Base-by-base conservation (phyloP, 2,113 vertebrate genomes). In the Melierax canorus region DNA sequence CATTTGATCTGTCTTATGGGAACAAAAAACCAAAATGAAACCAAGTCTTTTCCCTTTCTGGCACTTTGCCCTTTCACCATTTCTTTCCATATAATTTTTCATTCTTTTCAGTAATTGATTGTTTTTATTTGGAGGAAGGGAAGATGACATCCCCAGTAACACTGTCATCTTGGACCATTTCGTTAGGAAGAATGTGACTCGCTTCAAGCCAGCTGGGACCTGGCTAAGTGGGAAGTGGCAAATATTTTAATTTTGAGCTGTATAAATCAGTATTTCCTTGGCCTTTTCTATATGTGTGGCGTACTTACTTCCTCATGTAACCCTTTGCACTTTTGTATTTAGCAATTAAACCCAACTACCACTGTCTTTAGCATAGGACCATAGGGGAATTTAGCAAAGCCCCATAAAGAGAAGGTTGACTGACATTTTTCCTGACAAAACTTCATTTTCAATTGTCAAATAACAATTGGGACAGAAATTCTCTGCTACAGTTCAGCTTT, bases 1-100 rank as follows among this genome's bases (percentile, higher is more conserved):
- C 72, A 51, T 46, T 90, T 94, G 71, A 92, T 95, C 69, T 78
- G 55, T 77, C 91, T 86, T 79, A 55, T 41, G 45, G 94, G 78
- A 96, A 78, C 20, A 77, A 74, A 88, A 94, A 76, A 43, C 6
- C 43, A 90, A 97, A 97, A 93, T 41, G 34, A 91, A 97, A 90
- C 21, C 4, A 56, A 73, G 22, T 7, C 62, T 66, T 76, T 91
- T 90, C 64, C 36, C 46, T 60, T 88, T 55, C 67, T 63, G 84
- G 58, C n/a, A 90, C 50, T 78, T 77, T 55, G 55, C 50, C 56
- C 32, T 76, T 74, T 81, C 18, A n/a, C 30, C 6, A 5, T 79
- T 79, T 90, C n/a, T 84, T 92, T 95, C 78, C 6, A 48, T 91
- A 2, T 14, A 55, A 11, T 22, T 78, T 71, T 59, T 72, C 15